Conservation (phyloP, 2,888 invertebrate genomes). For the Balanococcus diminutus region DNA sequence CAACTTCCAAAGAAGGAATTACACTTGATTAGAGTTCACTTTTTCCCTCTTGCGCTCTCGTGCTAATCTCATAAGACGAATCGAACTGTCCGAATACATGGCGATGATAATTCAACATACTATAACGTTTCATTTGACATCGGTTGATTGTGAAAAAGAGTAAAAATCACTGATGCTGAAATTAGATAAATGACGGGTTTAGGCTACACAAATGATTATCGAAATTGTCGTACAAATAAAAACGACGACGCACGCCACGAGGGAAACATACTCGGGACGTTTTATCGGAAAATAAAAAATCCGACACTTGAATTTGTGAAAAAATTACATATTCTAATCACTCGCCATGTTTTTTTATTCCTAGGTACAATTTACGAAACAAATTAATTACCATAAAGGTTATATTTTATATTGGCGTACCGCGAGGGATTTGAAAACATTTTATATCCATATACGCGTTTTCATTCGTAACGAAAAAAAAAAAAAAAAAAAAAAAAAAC, state of each 20-base stretch:
- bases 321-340: slow-evolving; percentile 19
- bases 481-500: no score
- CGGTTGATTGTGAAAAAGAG: not conserved
- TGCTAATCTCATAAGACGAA: not conserved
- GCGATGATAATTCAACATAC: not conserved
- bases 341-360: not conserved
- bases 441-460: not conserved
- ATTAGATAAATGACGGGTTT: slow-evolving; percentile 25
- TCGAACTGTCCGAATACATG: not conserved
- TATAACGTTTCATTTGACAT: not conserved
- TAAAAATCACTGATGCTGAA: slow-evolving; percentile 7
- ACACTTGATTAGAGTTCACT: not conserved
- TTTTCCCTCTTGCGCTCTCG: not conserved
- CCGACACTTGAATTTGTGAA: not conserved
- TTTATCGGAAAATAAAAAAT: not conserved
- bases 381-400: slow-evolving; percentile 2
- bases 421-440: not conserved
- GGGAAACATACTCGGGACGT: not conserved
- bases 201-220: not conserved
- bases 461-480: slow-evolving; percentile 12
- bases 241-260: not conserved
- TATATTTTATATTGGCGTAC: not conserved
- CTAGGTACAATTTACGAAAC: no score
- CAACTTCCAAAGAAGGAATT: not conserved
- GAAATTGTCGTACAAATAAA: not conserved